Evolutionary conservation across 2,113 vertebrate species (phyloP), one percentile per base, ranked within the genome.

Genomic region (Onychostoma macrolepis): DNA sequence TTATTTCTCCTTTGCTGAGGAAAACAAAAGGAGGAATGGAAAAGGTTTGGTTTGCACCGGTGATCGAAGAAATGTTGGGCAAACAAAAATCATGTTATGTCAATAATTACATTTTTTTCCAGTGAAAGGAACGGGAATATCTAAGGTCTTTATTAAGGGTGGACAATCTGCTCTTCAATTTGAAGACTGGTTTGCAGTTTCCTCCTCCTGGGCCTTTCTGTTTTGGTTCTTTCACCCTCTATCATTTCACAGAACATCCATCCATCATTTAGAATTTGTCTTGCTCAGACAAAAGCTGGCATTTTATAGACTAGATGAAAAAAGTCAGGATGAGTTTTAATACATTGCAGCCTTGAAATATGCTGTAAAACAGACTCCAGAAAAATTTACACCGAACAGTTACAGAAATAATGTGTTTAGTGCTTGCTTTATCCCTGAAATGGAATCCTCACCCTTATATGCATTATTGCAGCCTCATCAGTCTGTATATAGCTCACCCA

Each of bases 1-100:
- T 83, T 87, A 86, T 83, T 67, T 33, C 56, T 36, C 50, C 84
- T 80, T 77, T 81, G 82, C n/a, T 78, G 43, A 77, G 65, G 72
- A 74, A 63, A 86, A 72, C 48, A 77, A 82, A 84, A 28, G 61
- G 69, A 72, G 48, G 43, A 72, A 76, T 85, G 56, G 61, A 74
- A 84, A 56, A 41, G 63, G 36, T 41, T 4, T n/a, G 33, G 38
- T 48, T 78, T 78, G 33, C 48, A 58, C 21, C 24, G 7, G 53
- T 26, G 24, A 61, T 78, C 4, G 7, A 53, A 78, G 76, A 53
- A 53, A 53, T 53, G 45, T 53, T 78, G 28, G 48, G 26, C 26
- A 78, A 78, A 78, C 76, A 33, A 53, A 77, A 53, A 53, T 33
- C 26, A 33, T 2, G 1, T 19, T 74, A 30, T 30, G 26, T 33